Percentiles rank a stretch among this genome's conserved stretches.
Evolutionary conservation across 1,140 invertebrate genomes (phyloP).

Genomic region (Drosophila setifemur): DNA sequence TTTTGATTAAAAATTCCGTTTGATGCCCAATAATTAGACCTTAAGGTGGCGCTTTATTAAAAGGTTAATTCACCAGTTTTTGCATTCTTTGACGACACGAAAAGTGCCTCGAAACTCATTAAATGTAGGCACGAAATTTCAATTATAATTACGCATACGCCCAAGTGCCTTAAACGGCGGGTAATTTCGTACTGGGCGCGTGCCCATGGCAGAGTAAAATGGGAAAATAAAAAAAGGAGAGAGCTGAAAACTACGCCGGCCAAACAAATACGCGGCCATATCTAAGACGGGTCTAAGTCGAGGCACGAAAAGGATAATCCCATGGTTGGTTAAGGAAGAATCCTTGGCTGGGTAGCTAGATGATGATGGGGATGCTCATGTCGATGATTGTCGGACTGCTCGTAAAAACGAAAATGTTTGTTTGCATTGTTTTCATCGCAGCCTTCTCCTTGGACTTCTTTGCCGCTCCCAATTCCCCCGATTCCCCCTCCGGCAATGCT

Average conservation of each 20-base stretch:
- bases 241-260: slow-evolving; percentile 37
- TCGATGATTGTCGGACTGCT: slow-evolving; percentile 48
- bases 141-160: slow-evolving; percentile 75
- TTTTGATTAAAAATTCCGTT: slow-evolving; percentile 44
- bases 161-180: slow-evolving; percentile 45
- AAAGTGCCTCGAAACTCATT: slow-evolving; percentile 55
- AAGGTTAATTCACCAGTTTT: slow-evolving; percentile 53
- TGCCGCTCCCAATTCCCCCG: not conserved
- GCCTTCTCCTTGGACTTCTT: slow-evolving; percentile 20
- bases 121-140: slow-evolving; percentile 58
- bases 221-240: slow-evolving; percentile 1
- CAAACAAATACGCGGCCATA: slow-evolving; percentile 22
- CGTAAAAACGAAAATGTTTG: slow-evolving; percentile 78
- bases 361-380: slow-evolving; percentile 51
- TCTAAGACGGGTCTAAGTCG: slow-evolving; percentile 20
- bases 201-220: slow-evolving; percentile 16
- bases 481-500: not conserved
- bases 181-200: slow-evolving; percentile 64
- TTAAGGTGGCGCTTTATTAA: slow-evolving; percentile 35
- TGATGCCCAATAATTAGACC: slow-evolving; percentile 49
- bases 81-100: slow-evolving; percentile 2
- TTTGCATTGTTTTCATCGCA: slow-evolving; percentile 67
- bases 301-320: slow-evolving; percentile 22
- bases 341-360: slow-evolving; percentile 1
- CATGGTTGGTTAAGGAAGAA: not conserved